Percentiles rank a stretch among this genome's conserved stretches.
Conservation (phyloP, 2,797 vertebrate species). For the Carcharodon carcharias region DNA sequence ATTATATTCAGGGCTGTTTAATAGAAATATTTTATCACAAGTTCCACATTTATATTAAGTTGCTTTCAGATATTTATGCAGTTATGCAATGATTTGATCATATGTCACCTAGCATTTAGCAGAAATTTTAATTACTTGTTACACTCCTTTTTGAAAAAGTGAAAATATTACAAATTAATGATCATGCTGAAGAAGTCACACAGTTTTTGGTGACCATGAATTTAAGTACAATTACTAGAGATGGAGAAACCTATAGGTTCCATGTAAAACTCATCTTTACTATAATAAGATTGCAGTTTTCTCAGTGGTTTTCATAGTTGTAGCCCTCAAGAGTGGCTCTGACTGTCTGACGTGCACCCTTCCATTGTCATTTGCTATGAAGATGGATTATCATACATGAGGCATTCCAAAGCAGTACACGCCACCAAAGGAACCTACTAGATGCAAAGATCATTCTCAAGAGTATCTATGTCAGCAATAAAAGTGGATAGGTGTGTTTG, state of each 20-base stretch:
- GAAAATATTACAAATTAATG: background rate
- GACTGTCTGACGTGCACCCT: background rate
- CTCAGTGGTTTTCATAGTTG: background rate
- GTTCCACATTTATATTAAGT: background rate
- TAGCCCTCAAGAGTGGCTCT: background rate
- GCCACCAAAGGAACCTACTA: background rate
- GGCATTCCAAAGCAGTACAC: background rate
- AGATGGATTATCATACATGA: background rate
- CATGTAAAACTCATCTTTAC: background rate
- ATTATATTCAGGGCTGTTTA: background rate
- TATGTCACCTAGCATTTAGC: background rate
- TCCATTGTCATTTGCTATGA: background rate
- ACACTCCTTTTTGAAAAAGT: background rate
- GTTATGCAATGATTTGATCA: background rate
- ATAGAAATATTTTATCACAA: background rate
- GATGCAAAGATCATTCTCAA: background rate
- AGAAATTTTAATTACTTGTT: background rate
- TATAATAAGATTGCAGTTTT: background rate
- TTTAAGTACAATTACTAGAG: background rate
- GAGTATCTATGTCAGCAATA: background rate
- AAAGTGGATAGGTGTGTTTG: background rate
- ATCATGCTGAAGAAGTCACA: too few species aligned
- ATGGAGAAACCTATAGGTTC: background rate
- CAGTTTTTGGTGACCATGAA: background rate
- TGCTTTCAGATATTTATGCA: background rate